Conservation (phyloP, 1,140 invertebrate genomes). For the Hesperophylax magnus region DNA sequence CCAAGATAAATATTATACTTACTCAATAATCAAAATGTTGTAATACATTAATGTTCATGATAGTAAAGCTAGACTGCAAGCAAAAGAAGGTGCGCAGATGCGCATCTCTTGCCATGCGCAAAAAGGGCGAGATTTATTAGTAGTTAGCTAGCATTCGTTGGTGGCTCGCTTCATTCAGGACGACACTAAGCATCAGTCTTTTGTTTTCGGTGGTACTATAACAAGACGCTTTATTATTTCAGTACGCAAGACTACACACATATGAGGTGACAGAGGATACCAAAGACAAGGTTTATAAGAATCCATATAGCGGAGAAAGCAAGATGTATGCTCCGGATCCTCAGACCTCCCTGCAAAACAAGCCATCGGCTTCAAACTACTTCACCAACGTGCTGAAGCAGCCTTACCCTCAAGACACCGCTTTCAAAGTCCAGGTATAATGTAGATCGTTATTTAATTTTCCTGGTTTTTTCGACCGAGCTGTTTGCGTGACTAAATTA, state of each 20-base stretch:
- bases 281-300: slow-evolving; percentile 62
- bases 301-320: slow-evolving; percentile 63
- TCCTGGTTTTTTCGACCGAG: too few relatives aligned
- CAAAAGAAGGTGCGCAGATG: too few relatives aligned
- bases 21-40: too few relatives aligned
- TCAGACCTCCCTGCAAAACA: not conserved
- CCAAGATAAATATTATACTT: not conserved
- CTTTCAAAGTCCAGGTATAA: slow-evolving; percentile 44
- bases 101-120: too few relatives aligned
- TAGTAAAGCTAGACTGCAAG: too few relatives aligned
- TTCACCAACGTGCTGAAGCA: slow-evolving; percentile 53
- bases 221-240: not conserved
- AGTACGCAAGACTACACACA: slow-evolving; percentile 42
- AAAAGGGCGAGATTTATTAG: too few relatives aligned
- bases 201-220: too few relatives aligned
- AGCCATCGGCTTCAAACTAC: slow-evolving; percentile 23
- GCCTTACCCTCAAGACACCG: slow-evolving; percentile 53
- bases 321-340: slow-evolving; percentile 65
- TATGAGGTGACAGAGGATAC: slow-evolving; percentile 69
- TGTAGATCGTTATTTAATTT: not conserved
- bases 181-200: too few relatives aligned
- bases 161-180: too few relatives aligned
- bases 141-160: too few relatives aligned
- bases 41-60: too few relatives aligned
- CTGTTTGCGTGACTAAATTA: too few relatives aligned